Evolutionary conservation across 2,888 invertebrate species (phyloP), one percentile per base, ranked within the genome.

Genomic region (Nemapogon koenigi): DNA sequence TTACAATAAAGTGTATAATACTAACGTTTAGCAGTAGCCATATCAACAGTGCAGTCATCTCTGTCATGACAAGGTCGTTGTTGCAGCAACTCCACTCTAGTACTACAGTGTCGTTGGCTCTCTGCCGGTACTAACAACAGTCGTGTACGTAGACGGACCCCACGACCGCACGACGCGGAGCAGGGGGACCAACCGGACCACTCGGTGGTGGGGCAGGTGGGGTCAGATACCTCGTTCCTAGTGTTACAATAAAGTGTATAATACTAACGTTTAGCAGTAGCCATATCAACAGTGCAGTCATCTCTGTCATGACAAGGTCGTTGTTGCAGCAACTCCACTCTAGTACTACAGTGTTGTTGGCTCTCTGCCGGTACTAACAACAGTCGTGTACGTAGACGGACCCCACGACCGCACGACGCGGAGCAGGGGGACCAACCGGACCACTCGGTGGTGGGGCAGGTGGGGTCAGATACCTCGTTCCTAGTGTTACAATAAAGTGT

Each of bases 151-250:
- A n/a, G n/a, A n/a, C n/a, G n/a, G 13, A 89, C 84, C 1, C 96
- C 96, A 55, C 85, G 84, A 0, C 94, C 95, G 59, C 96, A 97
- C 4, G 91, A 85, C 0, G 89, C 91, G 36, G 91, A 90, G 71
- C 96, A 96, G 0, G 94, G 90, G 40, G 92, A 91, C 95, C 95
- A 96, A 47, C 90, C 88, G 40, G 91, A 87, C 96, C 96, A 97
- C 36, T 85, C 85, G 0, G 90, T 89, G n/a, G 91, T 88, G 41
- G 91, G 89, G 51, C 90, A 90, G 49, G 73, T 43, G 1, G 86
- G 83, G 70, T 87, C 87, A 2, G 80, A 58, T 1, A 66, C 47
- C 48, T 81, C 83, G 4, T 64, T 49, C 29, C n/a, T n/a, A n/a
- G n/a, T 28, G 28, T 28, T 13, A 28, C 11, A n/a, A 28, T 28